Conservation (phyloP, 2,797 vertebrate genomes). For the Clarias pachynema region DNA sequence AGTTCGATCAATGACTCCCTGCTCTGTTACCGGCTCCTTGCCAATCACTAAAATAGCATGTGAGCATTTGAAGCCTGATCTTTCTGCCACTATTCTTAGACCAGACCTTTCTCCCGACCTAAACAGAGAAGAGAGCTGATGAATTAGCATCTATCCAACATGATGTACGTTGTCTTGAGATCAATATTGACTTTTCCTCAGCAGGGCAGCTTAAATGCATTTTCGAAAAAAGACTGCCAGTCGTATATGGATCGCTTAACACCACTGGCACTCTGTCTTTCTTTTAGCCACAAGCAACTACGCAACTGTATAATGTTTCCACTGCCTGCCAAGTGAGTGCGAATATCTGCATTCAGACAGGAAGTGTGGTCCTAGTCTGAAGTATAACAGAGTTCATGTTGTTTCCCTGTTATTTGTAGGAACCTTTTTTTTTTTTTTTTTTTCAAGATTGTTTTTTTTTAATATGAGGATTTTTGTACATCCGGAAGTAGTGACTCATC, state of each 20-base stretch:
- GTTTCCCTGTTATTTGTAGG: conserved; percentile 58
- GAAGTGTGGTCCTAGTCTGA: conserved; percentile 16
- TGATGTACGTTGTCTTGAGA: conserved; percentile 44
- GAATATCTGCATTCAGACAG: conserved; percentile 15
- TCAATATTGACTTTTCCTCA: conserved; percentile 53
- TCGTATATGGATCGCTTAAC: conserved; percentile 52
- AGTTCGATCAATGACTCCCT: conserved; percentile 43
- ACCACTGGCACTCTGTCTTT: conserved; percentile 41
- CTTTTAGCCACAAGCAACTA: conserved; percentile 32
- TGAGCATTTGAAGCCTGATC: conserved; percentile 51
- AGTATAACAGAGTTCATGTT: conserved; percentile 50
- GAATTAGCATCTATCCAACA: conserved; percentile 52
- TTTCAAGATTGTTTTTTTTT: neutral
- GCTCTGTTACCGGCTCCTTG: conserved; percentile 44
- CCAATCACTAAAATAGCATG: conserved; percentile 56
- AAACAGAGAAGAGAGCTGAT: conserved; percentile 22
- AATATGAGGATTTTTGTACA: conserved; percentile 61
- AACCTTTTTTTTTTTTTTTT: conserved; percentile 1
- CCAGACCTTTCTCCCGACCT: conserved; percentile 46
- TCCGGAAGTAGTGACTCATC: conserved; percentile 52
- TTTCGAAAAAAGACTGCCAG: conserved; percentile 52
- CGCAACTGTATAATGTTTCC: conserved; percentile 23
- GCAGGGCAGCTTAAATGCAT: conserved; percentile 49
- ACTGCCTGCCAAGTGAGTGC: neutral
- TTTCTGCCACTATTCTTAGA: conserved; percentile 50